A percentile compares a stretch with the other conserved stretches of the same genome.
Conservation (phyloP, 2,113 vertebrate genomes). For the Tautogolabrus adspersus region DNA sequence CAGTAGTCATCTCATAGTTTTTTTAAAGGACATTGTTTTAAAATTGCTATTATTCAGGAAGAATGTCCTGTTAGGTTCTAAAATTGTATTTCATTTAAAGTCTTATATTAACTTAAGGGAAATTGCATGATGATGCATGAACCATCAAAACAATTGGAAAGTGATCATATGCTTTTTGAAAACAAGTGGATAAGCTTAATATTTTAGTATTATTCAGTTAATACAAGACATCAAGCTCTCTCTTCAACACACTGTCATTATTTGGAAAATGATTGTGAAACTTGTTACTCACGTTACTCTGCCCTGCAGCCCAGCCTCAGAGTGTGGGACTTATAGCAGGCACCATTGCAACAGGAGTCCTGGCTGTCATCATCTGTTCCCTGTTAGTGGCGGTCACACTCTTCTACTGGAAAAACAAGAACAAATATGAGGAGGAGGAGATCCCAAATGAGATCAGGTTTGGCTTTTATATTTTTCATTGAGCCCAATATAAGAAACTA, state of each 20-base stretch:
- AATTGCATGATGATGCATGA: too few relatives aligned
- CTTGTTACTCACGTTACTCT: not conserved
- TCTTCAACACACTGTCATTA: not conserved
- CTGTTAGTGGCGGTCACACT: conserved; percentile 90
- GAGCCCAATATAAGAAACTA: not conserved
- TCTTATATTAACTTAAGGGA: too few relatives aligned
- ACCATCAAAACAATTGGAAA: not conserved
- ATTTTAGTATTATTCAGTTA: too few relatives aligned
- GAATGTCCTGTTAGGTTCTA: too few relatives aligned
- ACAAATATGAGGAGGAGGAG: conserved; percentile 97
- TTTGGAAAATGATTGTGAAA: not conserved
- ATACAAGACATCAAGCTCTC: not conserved
- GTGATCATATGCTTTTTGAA: not conserved
- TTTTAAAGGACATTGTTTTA: too few relatives aligned
- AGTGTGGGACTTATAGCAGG: conserved; percentile 93
- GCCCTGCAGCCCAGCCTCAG: conserved; percentile 89
- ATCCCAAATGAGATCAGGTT: conserved; percentile 99
- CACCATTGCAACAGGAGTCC: conserved; percentile 88
- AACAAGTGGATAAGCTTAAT: not conserved
- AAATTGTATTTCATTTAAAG: too few relatives aligned
- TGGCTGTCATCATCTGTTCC: conserved; percentile 90
- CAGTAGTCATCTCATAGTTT: too few relatives aligned
- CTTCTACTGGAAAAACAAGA: conserved; percentile 98
- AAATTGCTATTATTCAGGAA: too few relatives aligned
- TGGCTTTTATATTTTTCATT: not conserved